A percentile compares a stretch with the other conserved stretches of the same genome.
Evolutionary conservation across 2,797 vertebrate species (phyloP).

Genomic region (Poecilia wingei): DNA sequence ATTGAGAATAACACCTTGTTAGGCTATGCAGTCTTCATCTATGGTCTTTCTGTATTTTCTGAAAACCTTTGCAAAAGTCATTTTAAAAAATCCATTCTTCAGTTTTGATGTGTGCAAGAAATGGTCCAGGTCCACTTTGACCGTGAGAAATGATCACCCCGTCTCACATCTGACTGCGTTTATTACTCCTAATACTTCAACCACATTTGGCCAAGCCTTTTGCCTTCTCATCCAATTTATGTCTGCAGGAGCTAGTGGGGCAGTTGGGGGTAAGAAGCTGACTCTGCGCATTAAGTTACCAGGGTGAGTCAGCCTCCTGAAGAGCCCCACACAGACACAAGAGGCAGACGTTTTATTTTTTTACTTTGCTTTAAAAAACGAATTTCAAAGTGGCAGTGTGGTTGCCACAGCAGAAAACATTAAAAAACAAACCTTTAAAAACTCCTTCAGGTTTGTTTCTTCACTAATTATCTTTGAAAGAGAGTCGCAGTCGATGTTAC

Average conservation of each 20-base stretch:
- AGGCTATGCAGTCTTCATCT: not conserved
- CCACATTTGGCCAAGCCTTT: constrained; percentile 66
- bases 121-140: constrained; percentile 47
- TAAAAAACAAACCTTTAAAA: constrained; percentile 15
- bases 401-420: constrained; percentile 27
- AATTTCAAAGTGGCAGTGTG: constrained; percentile 50
- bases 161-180: constrained; percentile 17
- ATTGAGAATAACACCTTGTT: not conserved
- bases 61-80: not conserved
- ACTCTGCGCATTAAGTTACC: constrained; percentile 69
- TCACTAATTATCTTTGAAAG: constrained; percentile 28
- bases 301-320: constrained; percentile 65
- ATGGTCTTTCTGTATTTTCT: not conserved
- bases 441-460: constrained; percentile 15
- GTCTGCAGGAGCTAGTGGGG: constrained; percentile 68
- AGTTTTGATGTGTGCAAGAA: constrained; percentile 18
- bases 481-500: constrained; percentile 5
- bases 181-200: constrained; percentile 33
- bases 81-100: not conserved
- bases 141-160: constrained; percentile 52
- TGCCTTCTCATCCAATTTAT: constrained; percentile 75
- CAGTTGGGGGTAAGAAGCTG: constrained; percentile 71
- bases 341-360: constrained; percentile 30
- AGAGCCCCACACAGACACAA: constrained; percentile 45
- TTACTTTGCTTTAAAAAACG: constrained; percentile 30